Base-by-base conservation (phyloP, 2,797 vertebrate species). In the Setipinna tenuifilis region DNA sequence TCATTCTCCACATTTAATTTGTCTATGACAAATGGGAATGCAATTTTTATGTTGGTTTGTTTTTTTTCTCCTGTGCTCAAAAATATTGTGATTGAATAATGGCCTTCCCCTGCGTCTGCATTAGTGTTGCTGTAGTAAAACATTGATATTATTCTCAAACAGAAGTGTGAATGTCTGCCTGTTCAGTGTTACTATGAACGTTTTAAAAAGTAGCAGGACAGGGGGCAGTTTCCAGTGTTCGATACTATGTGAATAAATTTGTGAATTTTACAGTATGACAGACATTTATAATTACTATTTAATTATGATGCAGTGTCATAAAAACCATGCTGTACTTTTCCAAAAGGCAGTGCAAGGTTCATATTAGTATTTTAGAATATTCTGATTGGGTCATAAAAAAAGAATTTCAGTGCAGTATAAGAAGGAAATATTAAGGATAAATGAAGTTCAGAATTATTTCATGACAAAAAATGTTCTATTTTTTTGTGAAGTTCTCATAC, bases 81-180 rank as follows among this genome's bases (percentile, higher is more conserved):
- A 91, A 89, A 93, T 93, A 86, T 92, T 71, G 91, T 94, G 92
- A 92, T 92, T 93, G 90, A 94, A 91, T 91, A 92, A 91, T 92
- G 89, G 92, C 92, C 92, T 88, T 94, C 95, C 93, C 94, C 92
- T 92, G 93, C 93, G 92, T 94, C 92, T 90, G 88, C 87, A 88
- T 86, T 86, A 89, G 87, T 91, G 90, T 90, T 80, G 81, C 84
- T 90, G 89, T 91, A 88, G 71, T 78, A 90, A 90, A 83, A 83
- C 87, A 82, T 88, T 88, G 89, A 88, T 91, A 89, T 90, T 88
- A 90, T 88, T 85, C 88, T 85, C 87, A 90, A 89, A 87, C 84
- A 0, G 71, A 44, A 21, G 71, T 78, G 71, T 78, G 71, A 78
- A 78, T 41, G 35, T 78, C 71, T 78, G 71, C 71, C 71, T 78